These are phyloP conservation scores for Garra rufa DNA, from an alignment of 2,113 vertebrate species.

Conservation along the genomic window DNA sequence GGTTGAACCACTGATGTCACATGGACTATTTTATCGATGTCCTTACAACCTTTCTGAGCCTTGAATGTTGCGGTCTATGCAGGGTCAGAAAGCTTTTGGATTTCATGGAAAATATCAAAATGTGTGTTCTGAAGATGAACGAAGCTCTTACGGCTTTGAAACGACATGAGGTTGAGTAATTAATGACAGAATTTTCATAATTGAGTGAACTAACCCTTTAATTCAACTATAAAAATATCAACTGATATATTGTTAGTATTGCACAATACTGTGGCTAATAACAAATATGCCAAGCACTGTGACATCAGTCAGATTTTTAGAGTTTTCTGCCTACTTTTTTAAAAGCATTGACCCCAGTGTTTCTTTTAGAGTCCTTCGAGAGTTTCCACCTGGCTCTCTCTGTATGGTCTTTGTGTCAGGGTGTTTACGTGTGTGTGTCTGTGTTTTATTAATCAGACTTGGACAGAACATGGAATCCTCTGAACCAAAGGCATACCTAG, in stretches of 20 bases:
- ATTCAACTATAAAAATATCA: not conserved
- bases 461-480: conserved; percentile 8
- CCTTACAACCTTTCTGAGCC: no score
- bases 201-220: no score
- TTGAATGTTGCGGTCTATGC: no score
- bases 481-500: conserved; percentile 29
- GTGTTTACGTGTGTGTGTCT: not conserved
- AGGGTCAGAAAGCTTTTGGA: no score
- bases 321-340: not conserved
- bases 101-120: no score
- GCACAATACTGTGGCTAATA: not conserved
- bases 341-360: not conserved
- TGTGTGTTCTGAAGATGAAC: no score
- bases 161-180: no score
- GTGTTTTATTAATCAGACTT: conserved; percentile 42
- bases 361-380: conserved; percentile 24
- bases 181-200: no score
- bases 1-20: no score
- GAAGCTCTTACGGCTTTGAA: no score
- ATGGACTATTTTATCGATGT: no score
- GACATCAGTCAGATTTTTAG: not conserved
- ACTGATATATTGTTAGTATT: not conserved
- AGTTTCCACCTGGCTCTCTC: conserved; percentile 34
- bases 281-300: not conserved
- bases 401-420: not conserved